Percentiles rank a stretch among this genome's conserved stretches.
These are phyloP conservation scores for Pterocles orientalis DNA, from an alignment of 2,113 vertebrate genomes.

Conservation along the genomic window DNA sequence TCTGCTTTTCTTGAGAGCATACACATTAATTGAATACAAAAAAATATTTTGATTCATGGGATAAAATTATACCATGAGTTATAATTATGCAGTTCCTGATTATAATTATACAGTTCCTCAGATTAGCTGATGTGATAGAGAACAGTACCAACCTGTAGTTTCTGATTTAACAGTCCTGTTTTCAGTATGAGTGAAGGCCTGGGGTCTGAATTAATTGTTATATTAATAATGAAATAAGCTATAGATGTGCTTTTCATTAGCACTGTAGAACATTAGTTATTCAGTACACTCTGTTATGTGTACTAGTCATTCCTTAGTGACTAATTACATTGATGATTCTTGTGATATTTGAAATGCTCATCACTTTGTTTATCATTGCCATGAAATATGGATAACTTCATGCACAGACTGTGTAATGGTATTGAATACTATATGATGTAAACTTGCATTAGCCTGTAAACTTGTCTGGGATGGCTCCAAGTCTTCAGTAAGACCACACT, in stretches of 20 bases:
- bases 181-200: neutral
- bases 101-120: neutral
- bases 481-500: neutral
- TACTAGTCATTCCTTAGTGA: conserved; percentile 1
- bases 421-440: neutral
- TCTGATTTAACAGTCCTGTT: neutral
- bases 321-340: neutral
- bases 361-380: neutral
- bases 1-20: neutral
- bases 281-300: neutral
- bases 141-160: neutral
- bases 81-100: neutral
- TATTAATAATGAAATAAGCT: neutral
- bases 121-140: neutral
- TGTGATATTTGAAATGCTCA: conserved; percentile 7
- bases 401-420: neutral
- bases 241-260: neutral
- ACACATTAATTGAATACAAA: neutral
- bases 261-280: neutral
- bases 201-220: neutral
- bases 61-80: neutral
- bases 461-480: neutral
- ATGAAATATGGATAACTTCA: neutral
- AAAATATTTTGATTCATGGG: neutral
- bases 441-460: neutral